phyloP scores from a whole-genome alignment of 30 jellyfish, hydroid and myxozoan genomes.

The Chironex yamaguchii region DNA sequence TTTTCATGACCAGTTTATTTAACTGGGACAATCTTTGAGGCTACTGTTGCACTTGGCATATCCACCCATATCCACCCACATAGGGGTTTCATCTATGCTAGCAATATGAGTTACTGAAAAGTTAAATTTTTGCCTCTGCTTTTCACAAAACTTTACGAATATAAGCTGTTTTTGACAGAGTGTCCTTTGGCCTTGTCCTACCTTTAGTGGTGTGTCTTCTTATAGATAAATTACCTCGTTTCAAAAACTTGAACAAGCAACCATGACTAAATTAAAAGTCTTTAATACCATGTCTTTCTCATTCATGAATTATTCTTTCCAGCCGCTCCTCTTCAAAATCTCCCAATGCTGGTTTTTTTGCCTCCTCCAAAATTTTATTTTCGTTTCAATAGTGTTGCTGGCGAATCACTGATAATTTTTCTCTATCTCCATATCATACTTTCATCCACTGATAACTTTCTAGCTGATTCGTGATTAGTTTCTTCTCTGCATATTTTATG shows the following conservation, averaged over 20 bases:
- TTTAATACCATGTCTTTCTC: conserved; percentile 30
- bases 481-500: conserved; percentile 9
- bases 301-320: conserved; percentile 48
- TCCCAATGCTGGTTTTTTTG: conserved; percentile 21
- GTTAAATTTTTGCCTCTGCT: conserved; percentile 17
- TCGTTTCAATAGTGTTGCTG: conserved; percentile 4
- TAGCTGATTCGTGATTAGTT: conserved; percentile 4
- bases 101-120: conserved; percentile 21
- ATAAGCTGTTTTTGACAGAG: not conserved
- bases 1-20: not conserved
- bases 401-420: not conserved
- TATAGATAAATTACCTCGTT: conserved; percentile 31
- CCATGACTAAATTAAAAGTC: conserved; percentile 59
- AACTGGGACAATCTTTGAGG: conserved; percentile 29
- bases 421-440: conserved; percentile 5
- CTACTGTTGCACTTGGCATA: conserved; percentile 59
- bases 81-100: conserved; percentile 56
- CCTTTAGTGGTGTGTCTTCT: conserved; percentile 62
- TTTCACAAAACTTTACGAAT: conserved; percentile 55
- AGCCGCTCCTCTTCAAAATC: conserved; percentile 39
- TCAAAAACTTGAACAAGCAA: conserved; percentile 62
- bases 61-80: conserved; percentile 59
- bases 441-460: conserved; percentile 11
- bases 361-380: conserved; percentile 23
- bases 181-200: conserved; percentile 37